These are phyloP conservation scores for Hydrozoanthus tunicans DNA, from an alignment of 64 coral and sea anemone genomes.

Conservation along the genomic window DNA sequence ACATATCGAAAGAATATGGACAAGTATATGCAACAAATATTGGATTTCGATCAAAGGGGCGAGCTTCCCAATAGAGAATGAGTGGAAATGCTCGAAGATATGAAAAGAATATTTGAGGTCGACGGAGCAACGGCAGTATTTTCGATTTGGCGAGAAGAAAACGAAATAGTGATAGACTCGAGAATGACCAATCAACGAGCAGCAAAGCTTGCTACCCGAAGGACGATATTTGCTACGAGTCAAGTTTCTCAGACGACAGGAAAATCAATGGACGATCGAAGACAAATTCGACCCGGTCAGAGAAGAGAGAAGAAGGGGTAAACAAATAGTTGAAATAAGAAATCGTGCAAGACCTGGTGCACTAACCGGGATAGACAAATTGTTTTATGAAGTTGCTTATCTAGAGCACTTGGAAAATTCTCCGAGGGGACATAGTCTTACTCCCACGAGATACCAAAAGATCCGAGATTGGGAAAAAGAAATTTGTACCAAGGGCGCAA, in stretches of 20 bases:
- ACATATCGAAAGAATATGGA: no score
- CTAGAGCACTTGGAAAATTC: no score
- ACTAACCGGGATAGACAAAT: background rate
- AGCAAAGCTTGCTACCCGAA: background rate
- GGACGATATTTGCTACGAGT: background rate
- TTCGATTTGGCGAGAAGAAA: background rate
- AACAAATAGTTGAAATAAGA: background rate
- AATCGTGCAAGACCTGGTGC: background rate
- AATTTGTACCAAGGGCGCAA: no score
- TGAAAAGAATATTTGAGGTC: background rate
- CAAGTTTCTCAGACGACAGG: background rate
- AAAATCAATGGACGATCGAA: background rate
- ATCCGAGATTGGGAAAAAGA: no score
- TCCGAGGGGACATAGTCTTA: no score
- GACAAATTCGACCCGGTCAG: background rate
- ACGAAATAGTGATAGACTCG: background rate
- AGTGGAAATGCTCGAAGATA: background rate
- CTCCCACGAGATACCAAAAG: no score
- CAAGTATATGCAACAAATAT: no score
- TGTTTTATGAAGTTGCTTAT: no score
- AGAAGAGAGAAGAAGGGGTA: background rate
- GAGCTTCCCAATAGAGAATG: background rate
- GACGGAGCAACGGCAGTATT: background rate
- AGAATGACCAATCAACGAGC: background rate
- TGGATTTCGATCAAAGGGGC: no score